phyloP scores from a whole-genome alignment of 1,140 invertebrate genomes.

The Holcopasites calliopsidis region DNA sequence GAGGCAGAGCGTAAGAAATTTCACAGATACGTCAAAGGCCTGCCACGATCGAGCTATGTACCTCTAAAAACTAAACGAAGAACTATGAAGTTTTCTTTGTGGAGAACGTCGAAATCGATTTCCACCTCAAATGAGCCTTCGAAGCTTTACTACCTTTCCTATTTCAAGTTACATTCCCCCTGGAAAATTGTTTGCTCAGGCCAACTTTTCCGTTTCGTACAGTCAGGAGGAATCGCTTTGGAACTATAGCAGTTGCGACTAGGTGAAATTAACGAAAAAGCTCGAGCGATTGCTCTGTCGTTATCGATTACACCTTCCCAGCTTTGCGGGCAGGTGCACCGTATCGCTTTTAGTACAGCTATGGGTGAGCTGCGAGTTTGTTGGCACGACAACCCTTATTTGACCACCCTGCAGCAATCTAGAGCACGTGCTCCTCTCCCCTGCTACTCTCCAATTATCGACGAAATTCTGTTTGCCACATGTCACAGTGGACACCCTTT shows the following conservation, averaged over 20 bases:
- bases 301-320: conserved; percentile 52
- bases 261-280: not conserved
- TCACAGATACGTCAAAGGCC: too few species aligned
- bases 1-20: too few species aligned
- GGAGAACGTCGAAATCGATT: too few species aligned
- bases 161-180: too few species aligned
- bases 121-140: too few species aligned
- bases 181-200: too few species aligned
- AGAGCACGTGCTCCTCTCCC: conserved; percentile 22
- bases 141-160: too few species aligned
- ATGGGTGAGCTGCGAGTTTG: not conserved
- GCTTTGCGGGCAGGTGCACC: not conserved
- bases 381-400: not conserved
- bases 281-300: conserved; percentile 23
- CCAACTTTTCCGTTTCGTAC: too few species aligned
- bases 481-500: not conserved
- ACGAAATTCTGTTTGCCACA: conserved; percentile 3
- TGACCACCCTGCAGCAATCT: conserved; percentile 7
- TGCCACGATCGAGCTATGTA: too few species aligned
- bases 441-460: conserved; percentile 17
- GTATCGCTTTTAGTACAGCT: conserved; percentile 24
- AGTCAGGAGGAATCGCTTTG: too few species aligned
- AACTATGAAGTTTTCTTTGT: too few species aligned
- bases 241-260: conserved; percentile 6
- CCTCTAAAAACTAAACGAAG: too few species aligned